These are phyloP conservation scores for Arctocebus calabarensis DNA, from an alignment of 2,797 vertebrate genomes.

Conservation along the genomic window DNA sequence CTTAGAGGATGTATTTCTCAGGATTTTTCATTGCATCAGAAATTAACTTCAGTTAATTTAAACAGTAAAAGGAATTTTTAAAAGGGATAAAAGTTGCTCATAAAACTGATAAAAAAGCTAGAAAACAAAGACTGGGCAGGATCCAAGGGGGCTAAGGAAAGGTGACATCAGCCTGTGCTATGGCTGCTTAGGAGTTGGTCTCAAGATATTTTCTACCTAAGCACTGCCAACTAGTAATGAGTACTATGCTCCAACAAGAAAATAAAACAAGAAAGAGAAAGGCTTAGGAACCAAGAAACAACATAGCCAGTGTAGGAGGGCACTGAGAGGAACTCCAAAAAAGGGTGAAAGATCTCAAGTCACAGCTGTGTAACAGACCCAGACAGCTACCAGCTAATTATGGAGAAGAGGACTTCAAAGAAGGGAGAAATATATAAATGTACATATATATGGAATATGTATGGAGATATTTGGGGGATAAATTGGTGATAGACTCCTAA, in stretches of 20 bases:
- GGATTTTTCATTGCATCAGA: neutral
- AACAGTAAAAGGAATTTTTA: neutral
- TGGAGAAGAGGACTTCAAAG: neutral
- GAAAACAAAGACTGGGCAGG: neutral
- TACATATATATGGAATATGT: neutral
- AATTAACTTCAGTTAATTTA: neutral
- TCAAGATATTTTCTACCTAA: neutral
- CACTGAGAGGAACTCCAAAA: neutral
- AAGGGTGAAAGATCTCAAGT: neutral
- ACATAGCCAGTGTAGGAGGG: neutral
- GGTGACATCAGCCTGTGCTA: neutral
- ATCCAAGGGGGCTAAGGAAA: neutral
- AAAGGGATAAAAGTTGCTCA: neutral
- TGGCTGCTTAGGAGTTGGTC: neutral
- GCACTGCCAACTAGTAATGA: neutral
- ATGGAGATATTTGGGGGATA: neutral
- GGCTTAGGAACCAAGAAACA: neutral
- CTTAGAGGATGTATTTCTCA: neutral
- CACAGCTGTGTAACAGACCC: neutral
- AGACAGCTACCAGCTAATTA: neutral
- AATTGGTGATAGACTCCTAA: neutral
- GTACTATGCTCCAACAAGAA: neutral
- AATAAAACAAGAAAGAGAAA: neutral
- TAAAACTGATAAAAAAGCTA: neutral
- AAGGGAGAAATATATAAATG: neutral